A percentile compares a stretch with the other conserved stretches of the same genome.
phyloP scores from a whole-genome alignment of 1,140 invertebrate species.

The Vanessa atalanta region DNA sequence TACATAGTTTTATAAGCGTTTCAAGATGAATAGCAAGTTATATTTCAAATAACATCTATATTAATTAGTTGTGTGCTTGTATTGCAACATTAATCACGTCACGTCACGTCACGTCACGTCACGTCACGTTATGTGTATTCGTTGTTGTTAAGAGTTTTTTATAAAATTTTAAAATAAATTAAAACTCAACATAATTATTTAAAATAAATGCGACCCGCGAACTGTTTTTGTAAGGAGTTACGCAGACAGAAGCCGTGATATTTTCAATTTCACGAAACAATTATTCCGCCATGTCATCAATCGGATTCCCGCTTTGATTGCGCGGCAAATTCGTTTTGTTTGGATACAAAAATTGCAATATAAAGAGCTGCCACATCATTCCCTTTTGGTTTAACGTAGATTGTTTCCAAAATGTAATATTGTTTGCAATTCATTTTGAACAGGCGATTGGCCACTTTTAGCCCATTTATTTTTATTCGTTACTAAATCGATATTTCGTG shows the following conservation, averaged over 20 bases:
- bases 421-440: conserved; percentile 79
- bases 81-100: not conserved
- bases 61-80: no score
- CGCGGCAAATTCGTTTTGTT: conserved; percentile 81
- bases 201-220: conserved; percentile 11
- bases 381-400: conserved; percentile 80
- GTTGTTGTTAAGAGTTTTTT: not conserved
- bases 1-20: no score
- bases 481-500: conserved; percentile 64
- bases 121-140: not conserved
- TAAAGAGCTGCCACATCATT: conserved; percentile 81
- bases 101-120: no score
- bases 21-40: no score
- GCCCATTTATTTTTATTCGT: conserved; percentile 66
- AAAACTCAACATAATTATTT: not conserved
- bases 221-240: conserved; percentile 68
- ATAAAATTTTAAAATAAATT: not conserved
- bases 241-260: conserved; percentile 68
- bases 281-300: conserved; percentile 81
- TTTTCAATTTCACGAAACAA: conserved; percentile 81
- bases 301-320: conserved; percentile 80
- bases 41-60: no score
- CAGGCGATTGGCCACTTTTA: conserved; percentile 75
- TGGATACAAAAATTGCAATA: conserved; percentile 81
- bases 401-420: conserved; percentile 80